Evolutionary conservation across 64 coral and sea anemone genomes (phyloP), one percentile per base, ranked within the genome.

Genomic region (Stichodactyla mertensii): DNA sequence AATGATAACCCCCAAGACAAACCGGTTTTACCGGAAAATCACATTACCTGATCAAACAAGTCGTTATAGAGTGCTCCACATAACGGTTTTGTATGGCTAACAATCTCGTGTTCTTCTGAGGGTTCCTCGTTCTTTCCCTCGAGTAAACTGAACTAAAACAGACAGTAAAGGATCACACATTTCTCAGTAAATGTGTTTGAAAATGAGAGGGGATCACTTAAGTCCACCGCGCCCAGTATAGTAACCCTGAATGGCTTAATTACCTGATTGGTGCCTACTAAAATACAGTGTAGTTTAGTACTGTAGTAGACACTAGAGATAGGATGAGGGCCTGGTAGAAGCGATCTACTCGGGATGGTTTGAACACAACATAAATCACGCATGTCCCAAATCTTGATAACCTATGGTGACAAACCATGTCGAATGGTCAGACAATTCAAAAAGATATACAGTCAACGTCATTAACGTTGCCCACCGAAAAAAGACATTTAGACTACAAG

Each of bases 311-410:
- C 54, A 55, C 92, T 92, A 10, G 96, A 92, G 62, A 98, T 98
- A 16, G 89, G 53, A 20, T 94, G 90, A 57, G 96, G 96, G 20
- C 96, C 96, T 92, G 92, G 92, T 79, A 94, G 88, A 67, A 98
- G 87, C 22, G 93, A 89, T 0, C 96, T 92, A 9, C 36, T 87
- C 0, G 92, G 96, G 9, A 98, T 94, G 2, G 96, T 98, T 70
- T 98, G 96, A 16, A 98, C 93, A 84, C 96, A 98, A 64, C 96
- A 98, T 20, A 98, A 79, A 52, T 98, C 96, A 61, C 96, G 85
- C 88, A 98, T 98, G 53, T 98, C 96, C 96, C 96, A 98, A 11
- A 98, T 94, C 82, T 98, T 98, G 69, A 98, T 92, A 45, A 94
- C 87, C 95, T 98, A 57, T 54, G 10, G 15, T 55, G 23, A 52